Evolutionary conservation across 1,140 invertebrate genomes (phyloP).

Genomic region (Globodera ellingtonae): DNA sequence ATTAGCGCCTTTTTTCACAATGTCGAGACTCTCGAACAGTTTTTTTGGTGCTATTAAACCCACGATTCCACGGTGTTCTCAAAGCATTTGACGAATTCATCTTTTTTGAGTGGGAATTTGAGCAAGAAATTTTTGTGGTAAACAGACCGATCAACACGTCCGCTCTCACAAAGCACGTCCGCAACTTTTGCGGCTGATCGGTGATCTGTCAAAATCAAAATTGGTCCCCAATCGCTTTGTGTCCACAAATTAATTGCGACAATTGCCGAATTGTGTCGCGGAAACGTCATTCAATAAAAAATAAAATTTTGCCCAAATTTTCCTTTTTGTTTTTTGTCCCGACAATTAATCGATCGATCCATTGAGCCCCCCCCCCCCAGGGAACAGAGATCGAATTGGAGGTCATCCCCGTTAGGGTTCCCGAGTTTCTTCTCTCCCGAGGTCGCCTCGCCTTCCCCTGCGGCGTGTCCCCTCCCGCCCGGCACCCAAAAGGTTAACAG

Average conservation of each 20-base stretch:
- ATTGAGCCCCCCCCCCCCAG: too few relatives aligned
- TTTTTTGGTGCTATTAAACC: background rate
- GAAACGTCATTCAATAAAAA: too few relatives aligned
- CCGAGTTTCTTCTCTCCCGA: too few relatives aligned
- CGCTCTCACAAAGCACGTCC: conserved; percentile 47
- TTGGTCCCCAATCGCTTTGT: background rate
- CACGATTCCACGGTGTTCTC: conserved; percentile 55
- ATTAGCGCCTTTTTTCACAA: too few relatives aligned
- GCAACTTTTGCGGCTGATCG: conserved; percentile 42
- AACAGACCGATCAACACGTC: conserved; percentile 33
- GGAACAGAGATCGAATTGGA: too few relatives aligned
- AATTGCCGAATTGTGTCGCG: too few relatives aligned
- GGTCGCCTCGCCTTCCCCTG: too few relatives aligned
- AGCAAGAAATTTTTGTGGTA: background rate
- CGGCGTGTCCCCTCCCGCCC: too few relatives aligned
- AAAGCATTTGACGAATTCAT: conserved; percentile 51
- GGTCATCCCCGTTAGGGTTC: too few relatives aligned
- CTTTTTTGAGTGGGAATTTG: conserved; percentile 4
- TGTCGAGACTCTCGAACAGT: background rate
- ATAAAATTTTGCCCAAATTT: conserved; percentile 6
- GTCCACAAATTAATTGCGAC: background rate
- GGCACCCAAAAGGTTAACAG: background rate
- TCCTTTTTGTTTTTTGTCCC: too few relatives aligned
- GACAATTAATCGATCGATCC: too few relatives aligned
- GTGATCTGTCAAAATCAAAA: conserved; percentile 36